Evolutionary conservation across 1,140 invertebrate species (phyloP), one percentile per base, ranked within the genome.

Genomic region (Drosophila simulans): DNA sequence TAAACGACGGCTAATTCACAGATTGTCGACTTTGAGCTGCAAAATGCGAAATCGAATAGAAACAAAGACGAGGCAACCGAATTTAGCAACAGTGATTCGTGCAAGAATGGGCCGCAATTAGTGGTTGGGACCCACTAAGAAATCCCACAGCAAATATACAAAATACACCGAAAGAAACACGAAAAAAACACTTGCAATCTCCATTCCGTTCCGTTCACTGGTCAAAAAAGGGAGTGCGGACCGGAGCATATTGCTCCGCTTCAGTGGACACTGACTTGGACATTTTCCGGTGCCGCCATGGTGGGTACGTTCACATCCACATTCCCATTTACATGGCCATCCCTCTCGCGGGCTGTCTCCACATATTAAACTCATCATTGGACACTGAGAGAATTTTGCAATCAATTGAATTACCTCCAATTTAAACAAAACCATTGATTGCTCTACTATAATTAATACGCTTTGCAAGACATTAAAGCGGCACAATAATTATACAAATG

Each of bases 211-310:
- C 42, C 62, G 22, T 53, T 68, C 64, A 66, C 46, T 65, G 64
- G 60, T n/a, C 54, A 59, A 39, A 31, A 27, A 25, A n/a, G 43
- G 31, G 27, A 62, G 37, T 22, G 22, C 17, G 39, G 46, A 42
- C 35, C 27, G 53, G 40, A 37, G 51, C 48, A 69, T 59, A 46
- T 70, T 57, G 62, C 65, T 74, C 48, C 51, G 83, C 79, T 72
- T 79, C 70, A 86, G 75, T 86, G 83, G 84, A 86, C 82, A 88
- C 79, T 54, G 64, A 75, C 82, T 82, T 86, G 82, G 82, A 85
- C 82, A 65, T 75, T 77, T 69, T 80, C 54, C 72, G 68, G 80
- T 73, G 79, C 45, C 72, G 22, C 40, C 37, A 31, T 70, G 64
- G 66, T 31, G 52, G 52, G 52, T 70, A 70, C 59, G 37, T 68